phyloP scores from a whole-genome alignment of 2,797 vertebrate species.

The Sylvilagus floridanus region DNA sequence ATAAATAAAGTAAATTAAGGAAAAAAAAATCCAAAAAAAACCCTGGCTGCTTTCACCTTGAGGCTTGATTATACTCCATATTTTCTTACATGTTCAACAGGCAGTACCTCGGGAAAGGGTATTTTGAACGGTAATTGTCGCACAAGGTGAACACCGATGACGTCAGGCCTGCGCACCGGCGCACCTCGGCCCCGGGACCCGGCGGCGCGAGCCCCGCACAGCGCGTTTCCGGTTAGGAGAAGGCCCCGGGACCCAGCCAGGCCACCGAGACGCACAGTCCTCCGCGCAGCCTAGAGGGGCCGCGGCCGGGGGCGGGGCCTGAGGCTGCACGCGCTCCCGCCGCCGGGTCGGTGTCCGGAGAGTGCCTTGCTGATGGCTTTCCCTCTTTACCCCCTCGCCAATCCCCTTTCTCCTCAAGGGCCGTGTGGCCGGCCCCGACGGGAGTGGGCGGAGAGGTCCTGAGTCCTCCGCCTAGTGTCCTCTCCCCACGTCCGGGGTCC shows the following conservation, averaged over 20 bases:
- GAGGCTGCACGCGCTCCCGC: too few species aligned
- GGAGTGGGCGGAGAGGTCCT: not conserved
- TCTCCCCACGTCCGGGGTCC: not conserved
- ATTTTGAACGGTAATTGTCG: not conserved
- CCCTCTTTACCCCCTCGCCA: fast-evolving
- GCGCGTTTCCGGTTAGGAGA: not conserved
- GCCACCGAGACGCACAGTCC: not conserved
- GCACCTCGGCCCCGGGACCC: fast-evolving
- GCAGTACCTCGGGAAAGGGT: not conserved
- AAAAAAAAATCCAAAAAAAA: too few species aligned
- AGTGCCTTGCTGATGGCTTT: too few species aligned
- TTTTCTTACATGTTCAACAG: not conserved
- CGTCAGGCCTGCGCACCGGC: not conserved
- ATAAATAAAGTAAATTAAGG: too few species aligned
- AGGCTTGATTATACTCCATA: too few species aligned
- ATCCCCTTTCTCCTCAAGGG: not conserved
- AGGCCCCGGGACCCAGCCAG: fast-evolving
- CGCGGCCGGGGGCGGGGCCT: not conserved
- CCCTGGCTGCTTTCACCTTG: too few species aligned
- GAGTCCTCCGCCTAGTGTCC: not conserved
- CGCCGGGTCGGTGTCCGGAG: too few species aligned
- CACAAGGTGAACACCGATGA: not conserved
- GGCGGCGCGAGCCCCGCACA: not conserved
- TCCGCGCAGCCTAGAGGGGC: not conserved
- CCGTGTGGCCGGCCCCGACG: not conserved